Conservation (phyloP, 2,888 invertebrate species). For the Acleris cristana region DNA sequence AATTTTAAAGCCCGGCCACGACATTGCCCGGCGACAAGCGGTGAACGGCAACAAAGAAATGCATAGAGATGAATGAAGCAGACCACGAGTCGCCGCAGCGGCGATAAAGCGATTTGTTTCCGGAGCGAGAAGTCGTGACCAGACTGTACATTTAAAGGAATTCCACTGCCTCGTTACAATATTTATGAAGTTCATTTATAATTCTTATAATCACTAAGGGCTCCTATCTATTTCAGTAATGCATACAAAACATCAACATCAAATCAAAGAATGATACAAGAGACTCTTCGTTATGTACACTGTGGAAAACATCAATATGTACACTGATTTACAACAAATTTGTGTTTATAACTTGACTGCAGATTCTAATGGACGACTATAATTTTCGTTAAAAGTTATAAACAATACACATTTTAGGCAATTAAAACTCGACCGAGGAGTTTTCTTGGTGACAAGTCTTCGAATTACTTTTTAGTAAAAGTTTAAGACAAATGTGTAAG, state of each 20-base stretch:
- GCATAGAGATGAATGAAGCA: no score
- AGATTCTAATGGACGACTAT: conserved; percentile 15
- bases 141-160: neutral
- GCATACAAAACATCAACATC: conserved; percentile 47
- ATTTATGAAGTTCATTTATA: conserved; percentile 13
- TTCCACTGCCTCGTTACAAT: neutral
- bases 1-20: no score
- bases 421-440: neutral
- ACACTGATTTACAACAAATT: conserved; percentile 50
- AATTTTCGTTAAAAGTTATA: conserved; percentile 8
- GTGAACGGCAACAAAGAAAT: no score
- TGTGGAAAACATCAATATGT: conserved; percentile 57
- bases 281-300: conserved; percentile 60
- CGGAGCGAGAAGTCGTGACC: no score
- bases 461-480: conserved; percentile 12
- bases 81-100: no score
- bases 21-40: no score
- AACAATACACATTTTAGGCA: neutral
- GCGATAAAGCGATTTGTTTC: no score
- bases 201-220: conserved; percentile 14
- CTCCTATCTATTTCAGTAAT: conserved; percentile 24
- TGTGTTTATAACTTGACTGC: conserved; percentile 45
- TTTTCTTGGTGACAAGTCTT: neutral
- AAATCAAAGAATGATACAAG: conserved; percentile 54
- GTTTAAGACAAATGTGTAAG: conserved; percentile 12